Base-by-base conservation (phyloP, 2,797 vertebrate species). In the Morus bassanus region DNA sequence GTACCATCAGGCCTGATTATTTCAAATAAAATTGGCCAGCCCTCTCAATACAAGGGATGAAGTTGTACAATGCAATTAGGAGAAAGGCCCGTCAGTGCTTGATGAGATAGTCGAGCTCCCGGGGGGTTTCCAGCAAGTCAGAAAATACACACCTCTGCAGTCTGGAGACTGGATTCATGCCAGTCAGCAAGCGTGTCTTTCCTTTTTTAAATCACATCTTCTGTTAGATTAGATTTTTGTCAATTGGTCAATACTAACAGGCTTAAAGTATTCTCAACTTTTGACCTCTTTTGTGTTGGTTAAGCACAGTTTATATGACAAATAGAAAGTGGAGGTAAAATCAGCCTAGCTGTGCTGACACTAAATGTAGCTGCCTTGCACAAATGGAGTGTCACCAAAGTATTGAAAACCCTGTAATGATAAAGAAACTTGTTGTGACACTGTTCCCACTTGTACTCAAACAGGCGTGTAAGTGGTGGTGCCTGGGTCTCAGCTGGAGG, bases 261-360 rank as follows among this genome's bases (percentile, higher is more conserved):
- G 31, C 30, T 95, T 94, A 96, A 92, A 82, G 85, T 86, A 88
- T 18, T 92, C 74, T 89, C n/a, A 75, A 85, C 78, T 94, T 85
- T 39, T 51, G 75, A 69, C 63, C 63, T 69, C 56, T 84, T 76
- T 95, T 92, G 33, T 91, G 68, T 70, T 91, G 76, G 18, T 50
- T 88, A 85, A 74, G 82, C 90, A 65, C 19, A 19, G 8, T 64
- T 86, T 39, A 31, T 75, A 24, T 9, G 30, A 59, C 56, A 80
- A 76, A 86, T 56, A 37, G 14, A 64, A 93, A 82, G 41, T 10
- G 13, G 33, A 75, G 35, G 31, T 51, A 75, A 81, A 91, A 75
- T 89, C 35, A 75, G 7, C n/a, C 18, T 81, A 63, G 24, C 16
- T 89, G 30, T 77, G 63, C 69, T 84, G 57, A 88, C 35, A 43